phyloP scores from a whole-genome alignment of 2,888 invertebrate species.

The Orthonychiurus folsomi region DNA sequence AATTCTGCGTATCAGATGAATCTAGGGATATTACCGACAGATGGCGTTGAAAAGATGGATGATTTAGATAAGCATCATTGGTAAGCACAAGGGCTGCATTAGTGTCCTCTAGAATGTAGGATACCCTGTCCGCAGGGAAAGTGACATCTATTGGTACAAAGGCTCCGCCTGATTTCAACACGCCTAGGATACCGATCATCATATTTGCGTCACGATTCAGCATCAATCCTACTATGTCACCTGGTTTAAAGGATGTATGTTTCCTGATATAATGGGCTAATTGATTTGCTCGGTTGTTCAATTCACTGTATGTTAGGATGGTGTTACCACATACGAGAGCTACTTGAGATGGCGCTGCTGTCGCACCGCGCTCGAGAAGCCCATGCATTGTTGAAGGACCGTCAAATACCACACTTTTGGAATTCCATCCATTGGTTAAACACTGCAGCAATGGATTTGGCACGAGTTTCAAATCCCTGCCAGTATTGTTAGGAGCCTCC shows the following conservation, averaged over 20 bases:
- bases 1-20: neutral
- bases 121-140: slow-evolving; percentile 3
- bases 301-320: neutral
- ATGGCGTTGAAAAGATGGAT: neutral
- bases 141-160: slow-evolving; percentile 9
- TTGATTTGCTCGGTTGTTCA: slow-evolving; percentile 6
- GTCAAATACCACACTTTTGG: neutral
- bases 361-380: neutral
- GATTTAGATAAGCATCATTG: no score
- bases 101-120: slow-evolving; percentile 5
- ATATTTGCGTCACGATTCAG: neutral
- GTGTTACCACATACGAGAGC: neutral
- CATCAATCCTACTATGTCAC: neutral
- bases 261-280: neutral
- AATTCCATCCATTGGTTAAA: no score
- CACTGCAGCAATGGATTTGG: no score
- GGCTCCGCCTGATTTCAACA: slow-evolving; percentile 9
- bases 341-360: neutral
- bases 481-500: no score
- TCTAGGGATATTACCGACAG: no score
- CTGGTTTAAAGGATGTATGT: neutral
- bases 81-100: neutral
- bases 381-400: neutral
- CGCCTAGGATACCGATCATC: slow-evolving; percentile 6
- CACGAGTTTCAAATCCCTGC: no score